Evolutionary conservation across 1,140 invertebrate species (phyloP).

Genomic region (Tetragnatha versicolor): DNA sequence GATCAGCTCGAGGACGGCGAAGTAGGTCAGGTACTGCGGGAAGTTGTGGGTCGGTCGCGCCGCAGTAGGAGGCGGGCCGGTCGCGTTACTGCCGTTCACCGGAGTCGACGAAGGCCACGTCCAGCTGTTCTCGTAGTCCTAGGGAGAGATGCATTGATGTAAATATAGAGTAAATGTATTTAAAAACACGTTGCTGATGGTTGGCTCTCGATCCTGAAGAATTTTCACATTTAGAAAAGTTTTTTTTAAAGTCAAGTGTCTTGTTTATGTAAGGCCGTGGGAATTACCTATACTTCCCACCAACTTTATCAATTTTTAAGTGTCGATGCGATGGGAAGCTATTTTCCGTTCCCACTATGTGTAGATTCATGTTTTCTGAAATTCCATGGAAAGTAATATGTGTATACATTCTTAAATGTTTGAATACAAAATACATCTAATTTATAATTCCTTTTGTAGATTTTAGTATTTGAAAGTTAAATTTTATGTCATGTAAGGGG

Average conservation of each 20-base stretch:
- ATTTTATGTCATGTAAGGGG: too few species aligned
- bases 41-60: constrained; percentile 58
- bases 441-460: too few species aligned
- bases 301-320: too few species aligned
- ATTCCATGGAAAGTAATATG: too few species aligned
- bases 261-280: background rate
- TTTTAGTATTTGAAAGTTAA: too few species aligned
- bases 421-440: too few species aligned
- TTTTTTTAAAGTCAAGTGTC: background rate
- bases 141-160: background rate
- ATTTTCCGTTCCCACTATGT: too few species aligned
- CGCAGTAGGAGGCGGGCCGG: background rate
- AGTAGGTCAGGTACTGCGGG: constrained; percentile 78
- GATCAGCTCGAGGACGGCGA: constrained; percentile 74
- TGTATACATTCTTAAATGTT: too few species aligned
- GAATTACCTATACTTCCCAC: too few species aligned
- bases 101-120: background rate
- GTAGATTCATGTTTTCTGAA: too few species aligned
- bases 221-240: background rate
- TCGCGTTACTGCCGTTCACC: background rate
- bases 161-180: background rate
- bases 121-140: constrained; percentile 43
- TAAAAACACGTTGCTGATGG: background rate
- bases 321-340: too few species aligned
- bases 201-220: background rate